phyloP scores from a whole-genome alignment of 2,113 vertebrate species.

The Ploceus nigricollis region DNA sequence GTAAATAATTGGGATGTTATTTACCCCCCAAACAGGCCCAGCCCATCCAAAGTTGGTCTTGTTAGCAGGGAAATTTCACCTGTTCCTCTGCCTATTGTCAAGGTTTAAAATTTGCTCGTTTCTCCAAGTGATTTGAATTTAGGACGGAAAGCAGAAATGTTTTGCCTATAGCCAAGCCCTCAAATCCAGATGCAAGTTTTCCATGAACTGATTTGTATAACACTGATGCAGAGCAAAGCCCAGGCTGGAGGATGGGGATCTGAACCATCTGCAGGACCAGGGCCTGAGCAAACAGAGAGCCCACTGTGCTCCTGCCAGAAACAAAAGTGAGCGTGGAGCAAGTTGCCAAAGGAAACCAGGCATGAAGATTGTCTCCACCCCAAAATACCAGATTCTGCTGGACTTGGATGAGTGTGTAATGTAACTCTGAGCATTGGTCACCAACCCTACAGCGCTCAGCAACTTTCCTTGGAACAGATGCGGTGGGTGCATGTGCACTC shows the following conservation, averaged over 20 bases:
- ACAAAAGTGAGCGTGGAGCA: neutral
- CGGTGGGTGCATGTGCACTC: neutral
- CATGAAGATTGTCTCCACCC: neutral
- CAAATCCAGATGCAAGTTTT: neutral
- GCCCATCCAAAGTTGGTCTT: neutral
- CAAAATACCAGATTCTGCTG: neutral
- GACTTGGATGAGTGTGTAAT: fast-evolving
- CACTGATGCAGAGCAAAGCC: neutral
- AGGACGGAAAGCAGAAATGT: neutral
- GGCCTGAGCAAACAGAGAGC: neutral
- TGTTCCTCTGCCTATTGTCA: neutral
- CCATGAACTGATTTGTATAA: neutral
- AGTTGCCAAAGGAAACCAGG: neutral
- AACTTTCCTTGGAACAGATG: neutral
- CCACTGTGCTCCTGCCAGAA: neutral
- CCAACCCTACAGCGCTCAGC: fast-evolving
- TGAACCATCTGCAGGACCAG: fast-evolving
- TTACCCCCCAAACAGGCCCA: neutral
- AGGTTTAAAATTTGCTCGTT: neutral
- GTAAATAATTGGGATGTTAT: neutral
- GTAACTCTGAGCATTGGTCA: neutral
- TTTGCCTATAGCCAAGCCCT: neutral
- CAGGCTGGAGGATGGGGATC: neutral
- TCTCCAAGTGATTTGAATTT: neutral
- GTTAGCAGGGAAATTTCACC: neutral